These are phyloP conservation scores for Drosophila funebris DNA, from an alignment of 1,140 invertebrate species.

Conservation along the genomic window DNA sequence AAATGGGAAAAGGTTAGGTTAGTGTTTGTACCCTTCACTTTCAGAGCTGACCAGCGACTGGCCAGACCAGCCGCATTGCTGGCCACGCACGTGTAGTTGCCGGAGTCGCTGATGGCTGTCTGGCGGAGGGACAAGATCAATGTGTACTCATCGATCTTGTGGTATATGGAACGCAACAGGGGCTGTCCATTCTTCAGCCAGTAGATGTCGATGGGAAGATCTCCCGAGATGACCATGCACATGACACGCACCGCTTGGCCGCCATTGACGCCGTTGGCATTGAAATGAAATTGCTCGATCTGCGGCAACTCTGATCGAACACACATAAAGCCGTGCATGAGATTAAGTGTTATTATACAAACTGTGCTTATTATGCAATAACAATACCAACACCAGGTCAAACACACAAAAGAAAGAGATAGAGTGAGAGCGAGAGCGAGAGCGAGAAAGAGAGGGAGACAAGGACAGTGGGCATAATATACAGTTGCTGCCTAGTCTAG, in stretches of 20 bases:
- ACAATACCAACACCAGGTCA: constrained; percentile 62
- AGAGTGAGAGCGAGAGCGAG: too few species aligned
- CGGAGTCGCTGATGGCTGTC: constrained; percentile 86
- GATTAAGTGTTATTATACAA: constrained; percentile 54
- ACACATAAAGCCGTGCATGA: constrained; percentile 52
- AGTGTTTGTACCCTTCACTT: constrained; percentile 85
- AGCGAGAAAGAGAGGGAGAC: constrained; percentile 16
- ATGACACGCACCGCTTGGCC: constrained; percentile 89
- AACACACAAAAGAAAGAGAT: constrained; percentile 25
- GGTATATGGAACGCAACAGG: constrained; percentile 67
- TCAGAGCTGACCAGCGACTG: constrained; percentile 85
- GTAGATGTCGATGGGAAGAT: constrained; percentile 87
- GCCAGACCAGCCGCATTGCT: constrained; percentile 87
- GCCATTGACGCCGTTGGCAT: constrained; percentile 87
- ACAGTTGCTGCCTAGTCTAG: constrained; percentile 38
- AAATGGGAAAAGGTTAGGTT: neutral
- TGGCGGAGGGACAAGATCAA: constrained; percentile 90
- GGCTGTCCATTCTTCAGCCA: constrained; percentile 86
- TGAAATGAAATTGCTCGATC: constrained; percentile 89
- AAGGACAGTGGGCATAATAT: constrained; percentile 28
- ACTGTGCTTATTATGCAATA: constrained; percentile 38
- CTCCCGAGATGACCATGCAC: constrained; percentile 89
- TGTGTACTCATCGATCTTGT: constrained; percentile 86
- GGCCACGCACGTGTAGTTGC: constrained; percentile 88
- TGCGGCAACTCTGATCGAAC: constrained; percentile 85